Evolutionary conservation across 2,888 invertebrate genomes (phyloP), one percentile per base, ranked within the genome.

Genomic region (Hydrotaea cyrtoneurina): DNA sequence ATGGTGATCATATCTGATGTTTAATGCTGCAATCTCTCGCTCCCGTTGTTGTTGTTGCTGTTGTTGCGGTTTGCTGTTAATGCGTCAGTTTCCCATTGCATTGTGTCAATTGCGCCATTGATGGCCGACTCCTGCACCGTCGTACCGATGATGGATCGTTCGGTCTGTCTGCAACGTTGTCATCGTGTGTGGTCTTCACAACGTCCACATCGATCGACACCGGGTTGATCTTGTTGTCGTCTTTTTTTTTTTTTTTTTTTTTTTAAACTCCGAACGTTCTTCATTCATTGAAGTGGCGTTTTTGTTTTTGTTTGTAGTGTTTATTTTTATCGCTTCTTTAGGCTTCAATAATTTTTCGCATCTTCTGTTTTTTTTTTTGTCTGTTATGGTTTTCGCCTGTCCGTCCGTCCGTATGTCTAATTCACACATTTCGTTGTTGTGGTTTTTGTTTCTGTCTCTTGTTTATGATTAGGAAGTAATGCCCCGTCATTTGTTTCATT

Each of bases 51-150:
- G 31, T 31, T 31, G 31, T 31, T 31, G 31, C 7, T 31, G 31
- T 31, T 31, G 2, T 31, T 69, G 69, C n/a, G 10, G 43, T 43
- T 43, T 11, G 59, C 26, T 7, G 19, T 66, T 66, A 46, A 46
- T 23, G 69, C 69, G 69, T 13, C 23, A 69, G 21, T 64, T 85
- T 85, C 79, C 73, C 82, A 85, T 85, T 82, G 69, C 74, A 71
- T 85, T 79, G 79, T 77, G 82, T 82, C 85, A 85, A 77, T 77
- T 82, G 69, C 79, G 73, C 73, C 78, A 75, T 62, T 21, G 69
- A 72, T 23, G 59, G 4, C 26, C 59, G 26, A 17, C 21, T 21
- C 15, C 11, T 26, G 59, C 5, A 46, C 17, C 23, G 50, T 0
- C 13, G n/a, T 1, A 69, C 43, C 39, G 66, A 62, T 62, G 66